Conservation (phyloP, 2,113 vertebrate genomes). For the Diphyllodes magnificus region DNA sequence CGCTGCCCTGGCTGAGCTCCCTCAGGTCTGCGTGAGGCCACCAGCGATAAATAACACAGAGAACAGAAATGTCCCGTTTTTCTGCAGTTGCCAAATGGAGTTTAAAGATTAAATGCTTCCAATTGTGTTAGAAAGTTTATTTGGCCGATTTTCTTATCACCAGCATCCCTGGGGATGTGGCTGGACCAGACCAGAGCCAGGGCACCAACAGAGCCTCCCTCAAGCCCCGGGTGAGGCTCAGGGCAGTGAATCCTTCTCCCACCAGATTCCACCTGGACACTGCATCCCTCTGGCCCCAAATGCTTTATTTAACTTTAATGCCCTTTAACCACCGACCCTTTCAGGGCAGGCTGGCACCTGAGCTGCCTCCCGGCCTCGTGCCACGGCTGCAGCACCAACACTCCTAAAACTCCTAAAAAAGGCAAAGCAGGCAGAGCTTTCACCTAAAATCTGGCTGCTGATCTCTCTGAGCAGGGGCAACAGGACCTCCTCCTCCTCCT, state of each 20-base stretch:
- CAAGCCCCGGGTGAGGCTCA: not conserved
- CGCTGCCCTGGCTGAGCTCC: not conserved
- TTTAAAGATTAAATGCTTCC: not conserved
- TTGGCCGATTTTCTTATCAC: not conserved
- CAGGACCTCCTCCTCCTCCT: not conserved
- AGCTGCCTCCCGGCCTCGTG: not conserved
- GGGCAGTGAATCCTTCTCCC: fast-evolving
- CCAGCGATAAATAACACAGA: not conserved
- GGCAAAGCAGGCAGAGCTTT: not conserved
- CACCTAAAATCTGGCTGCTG: not conserved
- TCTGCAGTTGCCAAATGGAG: not conserved
- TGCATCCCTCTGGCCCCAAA: not conserved
- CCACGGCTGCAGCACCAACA: not conserved
- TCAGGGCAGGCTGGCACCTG: not conserved
- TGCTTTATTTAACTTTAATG: not conserved
- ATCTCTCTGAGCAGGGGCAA: not conserved
- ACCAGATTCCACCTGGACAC: not conserved
- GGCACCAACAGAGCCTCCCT: not conserved
- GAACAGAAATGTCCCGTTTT: fast-evolving
- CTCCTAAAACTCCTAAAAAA: not conserved
- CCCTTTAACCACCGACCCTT: fast-evolving
- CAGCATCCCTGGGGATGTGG: not conserved
- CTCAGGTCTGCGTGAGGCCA: not conserved
- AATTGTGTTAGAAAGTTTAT: not conserved
- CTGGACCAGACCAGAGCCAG: not conserved